These are phyloP conservation scores for Griposia aprilina DNA, from an alignment of 2,888 invertebrate species.

Conservation along the genomic window DNA sequence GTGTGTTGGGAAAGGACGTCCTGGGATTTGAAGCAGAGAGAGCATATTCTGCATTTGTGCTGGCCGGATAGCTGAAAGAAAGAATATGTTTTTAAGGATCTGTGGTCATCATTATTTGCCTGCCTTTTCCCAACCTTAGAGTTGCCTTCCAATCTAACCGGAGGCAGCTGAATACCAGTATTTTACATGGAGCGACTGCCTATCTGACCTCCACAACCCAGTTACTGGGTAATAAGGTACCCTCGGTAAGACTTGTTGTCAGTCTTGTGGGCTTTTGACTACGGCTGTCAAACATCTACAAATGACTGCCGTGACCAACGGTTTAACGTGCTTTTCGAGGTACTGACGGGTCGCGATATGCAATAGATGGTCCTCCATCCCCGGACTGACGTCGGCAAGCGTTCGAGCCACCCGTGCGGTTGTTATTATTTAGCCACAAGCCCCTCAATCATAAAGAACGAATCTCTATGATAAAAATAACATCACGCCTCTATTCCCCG, in stretches of 20 bases:
- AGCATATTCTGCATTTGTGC: slow-evolving; percentile 50
- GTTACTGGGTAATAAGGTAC: no score
- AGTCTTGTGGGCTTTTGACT: no score
- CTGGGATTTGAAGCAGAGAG: slow-evolving; percentile 47
- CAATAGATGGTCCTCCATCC: no score
- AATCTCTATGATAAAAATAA: no score
- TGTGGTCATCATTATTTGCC: not conserved
- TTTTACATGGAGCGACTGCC: not conserved
- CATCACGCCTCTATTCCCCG: no score
- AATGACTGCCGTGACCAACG: no score
- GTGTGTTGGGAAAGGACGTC: slow-evolving; percentile 51
- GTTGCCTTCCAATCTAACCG: not conserved
- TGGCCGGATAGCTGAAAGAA: slow-evolving; percentile 41
- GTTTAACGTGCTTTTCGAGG: no score
- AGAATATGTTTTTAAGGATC: not conserved
- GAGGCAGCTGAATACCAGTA: not conserved
- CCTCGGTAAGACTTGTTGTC: no score
- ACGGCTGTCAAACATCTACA: no score
- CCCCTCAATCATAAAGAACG: no score
- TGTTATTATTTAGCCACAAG: not conserved
- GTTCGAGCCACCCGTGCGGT: not conserved
- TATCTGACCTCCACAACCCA: not conserved
- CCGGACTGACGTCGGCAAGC: no score
- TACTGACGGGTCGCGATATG: no score
- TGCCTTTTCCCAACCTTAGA: not conserved